Conservation (phyloP, 1,140 invertebrate genomes). For the Cherax quadricarinatus region DNA sequence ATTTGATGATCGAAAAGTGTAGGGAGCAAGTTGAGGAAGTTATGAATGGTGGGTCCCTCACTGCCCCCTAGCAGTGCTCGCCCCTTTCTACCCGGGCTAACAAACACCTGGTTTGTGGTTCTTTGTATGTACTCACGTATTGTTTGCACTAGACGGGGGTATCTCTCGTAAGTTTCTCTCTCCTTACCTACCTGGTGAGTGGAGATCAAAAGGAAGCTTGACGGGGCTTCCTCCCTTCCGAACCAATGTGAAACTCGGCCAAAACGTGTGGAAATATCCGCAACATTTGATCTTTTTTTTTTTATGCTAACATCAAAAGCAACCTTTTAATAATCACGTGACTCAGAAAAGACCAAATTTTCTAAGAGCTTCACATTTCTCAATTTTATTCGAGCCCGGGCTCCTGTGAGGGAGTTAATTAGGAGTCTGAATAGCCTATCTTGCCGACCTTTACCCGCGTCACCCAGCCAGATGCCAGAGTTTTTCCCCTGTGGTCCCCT, state of each 20-base stretch:
- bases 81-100: background rate
- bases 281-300: constrained; percentile 62
- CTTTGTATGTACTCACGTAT: background rate
- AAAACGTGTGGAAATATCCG: constrained; percentile 23
- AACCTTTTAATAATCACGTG: constrained; percentile 64
- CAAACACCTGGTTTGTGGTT: background rate
- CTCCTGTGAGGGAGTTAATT: constrained; percentile 41
- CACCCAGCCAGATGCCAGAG: background rate
- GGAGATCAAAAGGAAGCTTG: background rate
- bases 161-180: background rate
- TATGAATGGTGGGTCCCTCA: constrained; percentile 17
- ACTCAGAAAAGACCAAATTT: constrained; percentile 59
- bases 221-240: background rate
- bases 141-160: background rate
- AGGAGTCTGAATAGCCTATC: constrained; percentile 44
- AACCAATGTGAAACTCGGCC: constrained; percentile 34
- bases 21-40: constrained; percentile 48
- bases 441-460: background rate
- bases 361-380: constrained; percentile 58
- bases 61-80: background rate
- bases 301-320: constrained; percentile 62
- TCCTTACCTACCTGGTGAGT: background rate
- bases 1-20: constrained; percentile 63
- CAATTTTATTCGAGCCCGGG: constrained; percentile 54
- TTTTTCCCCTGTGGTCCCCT: background rate